Evolutionary conservation across 2,797 vertebrate species (phyloP).

Genomic region (Lophius americanus): DNA sequence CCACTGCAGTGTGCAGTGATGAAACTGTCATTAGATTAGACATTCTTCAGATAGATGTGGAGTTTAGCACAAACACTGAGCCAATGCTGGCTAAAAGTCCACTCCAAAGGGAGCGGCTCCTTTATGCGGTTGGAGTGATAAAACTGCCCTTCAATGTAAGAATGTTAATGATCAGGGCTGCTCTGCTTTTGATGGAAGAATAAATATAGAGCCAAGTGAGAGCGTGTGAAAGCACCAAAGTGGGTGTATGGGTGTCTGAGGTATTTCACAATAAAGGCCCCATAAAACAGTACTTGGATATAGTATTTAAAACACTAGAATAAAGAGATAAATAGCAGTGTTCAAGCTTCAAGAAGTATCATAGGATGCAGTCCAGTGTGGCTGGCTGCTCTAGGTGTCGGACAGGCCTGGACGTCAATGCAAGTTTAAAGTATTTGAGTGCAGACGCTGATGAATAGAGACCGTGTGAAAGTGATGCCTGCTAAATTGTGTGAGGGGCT

Average conservation of each 20-base stretch:
- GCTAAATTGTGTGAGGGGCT: constrained; percentile 50
- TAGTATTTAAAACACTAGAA: constrained; percentile 33
- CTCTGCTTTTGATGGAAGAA: constrained; percentile 59
- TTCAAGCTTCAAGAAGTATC: constrained; percentile 46
- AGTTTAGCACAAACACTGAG: constrained; percentile 20
- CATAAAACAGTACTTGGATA: constrained; percentile 39
- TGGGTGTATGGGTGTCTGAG: constrained; percentile 48
- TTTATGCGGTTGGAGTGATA: constrained; percentile 64
- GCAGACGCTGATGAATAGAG: constrained; percentile 52
- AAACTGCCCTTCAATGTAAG: constrained; percentile 70
- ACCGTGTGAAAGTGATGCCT: constrained; percentile 59
- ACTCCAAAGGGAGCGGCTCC: constrained; percentile 69
- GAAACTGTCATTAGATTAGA: constrained; percentile 31
- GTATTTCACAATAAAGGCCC: constrained; percentile 59
- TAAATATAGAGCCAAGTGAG: constrained; percentile 69
- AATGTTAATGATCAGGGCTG: constrained; percentile 76
- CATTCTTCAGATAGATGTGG: constrained; percentile 28
- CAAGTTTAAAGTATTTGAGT: constrained; percentile 45
- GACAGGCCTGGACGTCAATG: constrained; percentile 28
- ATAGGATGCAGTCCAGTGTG: constrained; percentile 39
- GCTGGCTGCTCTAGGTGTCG: constrained; percentile 21
- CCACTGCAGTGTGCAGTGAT: not conserved
- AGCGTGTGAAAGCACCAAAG: constrained; percentile 68
- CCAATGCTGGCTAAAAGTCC: constrained; percentile 21
- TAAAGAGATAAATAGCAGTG: constrained; percentile 37